A percentile compares a stretch with the other conserved stretches of the same genome.
phyloP scores from a whole-genome alignment of 2,797 vertebrate genomes.

The Alauda arvensis region DNA sequence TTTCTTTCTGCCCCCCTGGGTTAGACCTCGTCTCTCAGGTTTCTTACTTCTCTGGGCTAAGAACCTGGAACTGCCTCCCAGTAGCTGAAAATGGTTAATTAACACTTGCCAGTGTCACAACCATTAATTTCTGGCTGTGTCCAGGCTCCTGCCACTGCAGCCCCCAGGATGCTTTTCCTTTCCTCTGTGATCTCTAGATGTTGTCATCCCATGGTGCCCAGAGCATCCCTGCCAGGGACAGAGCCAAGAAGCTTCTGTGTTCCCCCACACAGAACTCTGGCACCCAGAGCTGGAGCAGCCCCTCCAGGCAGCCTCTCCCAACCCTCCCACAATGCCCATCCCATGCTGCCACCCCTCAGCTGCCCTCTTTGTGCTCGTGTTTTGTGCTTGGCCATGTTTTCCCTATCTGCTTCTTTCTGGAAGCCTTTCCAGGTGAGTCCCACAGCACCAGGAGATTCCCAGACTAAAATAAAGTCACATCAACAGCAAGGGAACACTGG shows the following conservation, averaged over 20 bases:
- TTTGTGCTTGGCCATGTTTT: not conserved
- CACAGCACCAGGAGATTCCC: not conserved
- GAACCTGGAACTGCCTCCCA: not conserved
- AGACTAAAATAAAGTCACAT: not conserved
- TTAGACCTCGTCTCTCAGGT: not conserved
- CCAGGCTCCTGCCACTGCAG: not conserved
- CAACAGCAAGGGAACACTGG: not conserved
- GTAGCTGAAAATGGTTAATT: not conserved
- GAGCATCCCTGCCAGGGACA: not conserved
- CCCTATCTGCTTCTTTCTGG: not conserved
- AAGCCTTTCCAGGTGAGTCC: not conserved
- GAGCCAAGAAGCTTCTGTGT: not conserved
- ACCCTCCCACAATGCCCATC: not conserved
- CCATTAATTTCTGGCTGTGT: not conserved
- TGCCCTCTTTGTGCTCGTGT: not conserved
- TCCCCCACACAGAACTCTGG: not conserved
- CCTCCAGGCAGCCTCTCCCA: not conserved
- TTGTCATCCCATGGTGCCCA: not conserved
- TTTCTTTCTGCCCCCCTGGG: not conserved
- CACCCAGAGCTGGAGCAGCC: not conserved
- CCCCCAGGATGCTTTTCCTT: not conserved
- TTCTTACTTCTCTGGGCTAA: not conserved
- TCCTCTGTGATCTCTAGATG: not conserved
- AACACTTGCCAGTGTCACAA: not conserved
- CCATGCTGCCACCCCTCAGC: not conserved